Base-by-base conservation (phyloP, 2,888 invertebrate species). In the Eremobia ochroleuca region DNA sequence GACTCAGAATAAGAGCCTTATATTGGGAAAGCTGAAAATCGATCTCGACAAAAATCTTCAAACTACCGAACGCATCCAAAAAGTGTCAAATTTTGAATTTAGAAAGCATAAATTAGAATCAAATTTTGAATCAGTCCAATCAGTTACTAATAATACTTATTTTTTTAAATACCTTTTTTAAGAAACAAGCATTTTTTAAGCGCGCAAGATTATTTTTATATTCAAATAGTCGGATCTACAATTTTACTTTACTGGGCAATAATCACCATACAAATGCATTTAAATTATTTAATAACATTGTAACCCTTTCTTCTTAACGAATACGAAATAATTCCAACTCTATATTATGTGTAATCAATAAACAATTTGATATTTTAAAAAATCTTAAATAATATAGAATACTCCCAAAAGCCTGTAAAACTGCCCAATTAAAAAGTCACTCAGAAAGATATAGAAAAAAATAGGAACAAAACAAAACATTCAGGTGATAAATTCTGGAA, bases 81-180 rank as follows among this genome's bases (percentile, higher is more conserved):
- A 58, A 28, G 69, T 66, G 31, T 78, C 13, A 77, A 74, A 68
- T 77, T 74, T 64, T 64, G 61, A 76, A 82, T 62, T 80, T 58
- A 73, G 59, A 78, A 76, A 76, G 55, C 64, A 71, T n/a, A 40
- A 34, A n/a, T 71, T 59, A 28, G 9, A 34, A 71, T 75, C 28
- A 28, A 73, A 77, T 86, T 80, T 85, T 79, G 77, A 87, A 89
- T 92, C 93, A 93, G 93, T 93, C 92, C 91, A 90, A 92, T 90
- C 77, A 80, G 85, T 92, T 93, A 89, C 91, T n/a, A 87, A 89
- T 93, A 93, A 93, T 93, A 93, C 93, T 93, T 86, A 85, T 76
- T 85, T 25, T 25, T 79, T 80, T 69, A 85, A 88, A 87, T 90
- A 87, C 86, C 85, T 61, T 80, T 80, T 62, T 82, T 73, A 62